Percentiles rank a stretch among this genome's conserved stretches.
These are phyloP conservation scores for Apostichopus parvimensis DNA, from an alignment of 35 echinoderm and acorn worm species.

Conservation along the genomic window DNA sequence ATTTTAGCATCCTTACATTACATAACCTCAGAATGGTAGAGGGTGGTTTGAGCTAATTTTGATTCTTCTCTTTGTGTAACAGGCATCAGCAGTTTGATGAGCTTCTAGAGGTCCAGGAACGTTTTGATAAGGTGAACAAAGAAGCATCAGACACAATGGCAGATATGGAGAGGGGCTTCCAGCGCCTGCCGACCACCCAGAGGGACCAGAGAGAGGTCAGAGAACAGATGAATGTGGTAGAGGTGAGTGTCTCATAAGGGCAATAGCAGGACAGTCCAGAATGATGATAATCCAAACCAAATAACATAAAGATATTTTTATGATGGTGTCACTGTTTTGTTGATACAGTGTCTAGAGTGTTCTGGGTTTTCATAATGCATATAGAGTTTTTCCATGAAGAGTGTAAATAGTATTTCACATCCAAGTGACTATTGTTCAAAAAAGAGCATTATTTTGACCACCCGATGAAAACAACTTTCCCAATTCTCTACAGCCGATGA, in stretches of 20 bases:
- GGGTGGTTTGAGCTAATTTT: not conserved
- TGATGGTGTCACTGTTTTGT: too few relatives aligned
- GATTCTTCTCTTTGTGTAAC: not conserved
- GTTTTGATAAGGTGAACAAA: conserved; percentile 65
- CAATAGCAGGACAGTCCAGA: too few relatives aligned
- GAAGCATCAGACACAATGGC: conserved; percentile 65
- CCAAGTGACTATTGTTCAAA: not conserved
- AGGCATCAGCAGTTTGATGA: conserved; percentile 78
- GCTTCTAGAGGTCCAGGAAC: conserved; percentile 62
- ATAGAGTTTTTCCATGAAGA: not conserved
- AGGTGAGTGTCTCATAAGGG: conserved; percentile 42
- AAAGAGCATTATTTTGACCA: not conserved
- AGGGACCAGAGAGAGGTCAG: conserved; percentile 66
- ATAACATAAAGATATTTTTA: too few relatives aligned
- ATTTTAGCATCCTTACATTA: too few relatives aligned
- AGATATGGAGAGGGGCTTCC: conserved; percentile 67
- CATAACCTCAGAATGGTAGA: too few relatives aligned
- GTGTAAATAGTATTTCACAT: not conserved
- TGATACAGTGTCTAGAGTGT: not conserved
- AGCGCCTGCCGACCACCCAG: conserved; percentile 60
- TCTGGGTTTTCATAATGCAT: not conserved
- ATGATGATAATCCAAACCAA: too few relatives aligned
- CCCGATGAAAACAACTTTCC: too few relatives aligned
- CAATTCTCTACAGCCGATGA: conserved; percentile 66
- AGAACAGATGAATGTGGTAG: conserved; percentile 62